Evolutionary conservation across 1,140 invertebrate genomes (phyloP).

Genomic region (Drosophila ohnishii): DNA sequence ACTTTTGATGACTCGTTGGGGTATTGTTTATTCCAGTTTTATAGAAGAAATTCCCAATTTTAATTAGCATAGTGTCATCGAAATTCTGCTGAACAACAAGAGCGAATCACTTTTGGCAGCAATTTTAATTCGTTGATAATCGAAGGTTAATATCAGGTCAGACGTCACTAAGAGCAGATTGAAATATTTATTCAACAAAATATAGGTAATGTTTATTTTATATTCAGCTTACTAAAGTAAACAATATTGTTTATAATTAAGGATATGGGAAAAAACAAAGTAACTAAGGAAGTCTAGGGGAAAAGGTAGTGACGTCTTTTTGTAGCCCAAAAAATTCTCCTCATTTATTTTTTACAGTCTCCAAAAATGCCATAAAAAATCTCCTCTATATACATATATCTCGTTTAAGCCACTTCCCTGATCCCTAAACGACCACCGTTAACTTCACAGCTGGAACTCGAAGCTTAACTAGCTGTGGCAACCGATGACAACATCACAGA

Average conservation of each 20-base stretch:
- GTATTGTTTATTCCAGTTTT: constrained; percentile 25
- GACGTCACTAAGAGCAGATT: constrained; percentile 26
- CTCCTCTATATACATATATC: not conserved
- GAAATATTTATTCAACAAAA: constrained; percentile 1
- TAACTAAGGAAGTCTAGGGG: no score
- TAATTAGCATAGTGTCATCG: constrained; percentile 40
- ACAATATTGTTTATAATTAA: constrained; percentile 1
- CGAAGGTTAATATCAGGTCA: constrained; percentile 43
- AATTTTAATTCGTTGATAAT: constrained; percentile 37
- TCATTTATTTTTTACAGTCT: not conserved
- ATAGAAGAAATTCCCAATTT: constrained; percentile 35
- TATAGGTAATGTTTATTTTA: not conserved
- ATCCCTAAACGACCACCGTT: constrained; percentile 23
- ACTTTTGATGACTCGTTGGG: constrained; percentile 15
- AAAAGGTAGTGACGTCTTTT: not conserved
- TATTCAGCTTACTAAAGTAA: no score
- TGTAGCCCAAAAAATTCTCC: not conserved
- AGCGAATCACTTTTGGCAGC: constrained; percentile 36
- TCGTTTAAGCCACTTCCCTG: constrained; percentile 8
- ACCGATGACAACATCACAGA: constrained; percentile 68
- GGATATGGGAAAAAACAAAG: not conserved
- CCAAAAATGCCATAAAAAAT: constrained; percentile 11
- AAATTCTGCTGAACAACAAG: constrained; percentile 43
- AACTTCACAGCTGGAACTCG: constrained; percentile 31
- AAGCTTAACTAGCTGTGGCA: constrained; percentile 33